Percentiles rank a stretch among this genome's conserved stretches.
Conservation (phyloP, 2,113 vertebrate genomes). For the Siphamia tubifer region DNA sequence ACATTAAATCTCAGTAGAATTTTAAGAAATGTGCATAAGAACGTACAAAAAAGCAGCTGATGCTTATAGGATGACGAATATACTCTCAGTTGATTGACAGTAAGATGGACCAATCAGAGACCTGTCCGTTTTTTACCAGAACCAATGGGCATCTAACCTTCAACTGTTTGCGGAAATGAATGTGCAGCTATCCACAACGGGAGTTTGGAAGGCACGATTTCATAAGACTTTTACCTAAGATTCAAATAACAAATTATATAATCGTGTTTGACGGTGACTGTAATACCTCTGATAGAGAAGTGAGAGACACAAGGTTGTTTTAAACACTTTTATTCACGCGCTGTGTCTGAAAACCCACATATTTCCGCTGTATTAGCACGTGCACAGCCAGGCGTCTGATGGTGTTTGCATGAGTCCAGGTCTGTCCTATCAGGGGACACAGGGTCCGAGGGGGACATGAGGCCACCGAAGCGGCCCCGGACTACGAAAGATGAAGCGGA, state of each 20-base stretch:
- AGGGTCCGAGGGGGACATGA: too few relatives aligned
- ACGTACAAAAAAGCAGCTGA: too few relatives aligned
- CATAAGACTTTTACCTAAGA: background rate
- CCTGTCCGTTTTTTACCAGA: constrained; percentile 29
- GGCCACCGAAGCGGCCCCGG: constrained; percentile 41
- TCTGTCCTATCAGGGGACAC: too few relatives aligned
- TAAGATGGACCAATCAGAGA: constrained; percentile 7
- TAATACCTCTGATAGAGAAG: too few relatives aligned
- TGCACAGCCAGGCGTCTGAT: too few relatives aligned
- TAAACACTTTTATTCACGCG: background rate
- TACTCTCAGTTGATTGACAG: constrained; percentile 35
- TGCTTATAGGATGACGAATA: too few relatives aligned
- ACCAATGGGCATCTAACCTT: constrained; percentile 41
- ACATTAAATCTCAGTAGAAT: too few relatives aligned
- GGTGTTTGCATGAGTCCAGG: too few relatives aligned
- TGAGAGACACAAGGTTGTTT: background rate
- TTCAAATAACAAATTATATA: background rate
- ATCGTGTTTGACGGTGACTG: too few relatives aligned
- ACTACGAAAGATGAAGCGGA: background rate
- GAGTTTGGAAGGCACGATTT: background rate
- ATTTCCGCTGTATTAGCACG: too few relatives aligned
- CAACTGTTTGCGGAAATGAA: constrained; percentile 63
- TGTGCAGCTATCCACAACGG: background rate
- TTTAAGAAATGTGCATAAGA: too few relatives aligned
- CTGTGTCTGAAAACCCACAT: too few relatives aligned